Conservation (phyloP, 2,888 invertebrate species). For the Balanococcus diminutus region DNA sequence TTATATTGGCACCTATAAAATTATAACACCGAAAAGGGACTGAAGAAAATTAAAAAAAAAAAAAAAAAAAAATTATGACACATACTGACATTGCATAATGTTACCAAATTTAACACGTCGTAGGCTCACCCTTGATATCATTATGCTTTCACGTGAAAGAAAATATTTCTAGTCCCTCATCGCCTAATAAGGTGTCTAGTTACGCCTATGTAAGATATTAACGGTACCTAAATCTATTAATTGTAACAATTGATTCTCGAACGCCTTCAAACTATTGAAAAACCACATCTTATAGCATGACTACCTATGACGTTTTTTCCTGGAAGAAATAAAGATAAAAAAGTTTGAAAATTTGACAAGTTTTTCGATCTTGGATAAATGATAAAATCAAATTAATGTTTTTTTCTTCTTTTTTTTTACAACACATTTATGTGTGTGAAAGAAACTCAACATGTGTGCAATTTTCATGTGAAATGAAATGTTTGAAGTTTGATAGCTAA, state of each 20-base stretch:
- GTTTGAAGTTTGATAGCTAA: neutral
- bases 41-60: neutral
- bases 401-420: neutral
- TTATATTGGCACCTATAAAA: neutral
- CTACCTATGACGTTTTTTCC: neutral
- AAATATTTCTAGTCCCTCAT: neutral
- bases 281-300: neutral
- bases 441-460: neutral
- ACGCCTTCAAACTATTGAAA: neutral
- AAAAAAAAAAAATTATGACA: neutral
- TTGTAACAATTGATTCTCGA: neutral
- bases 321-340: neutral
- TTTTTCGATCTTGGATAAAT: neutral
- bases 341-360: neutral
- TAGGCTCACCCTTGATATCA: neutral
- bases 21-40: neutral
- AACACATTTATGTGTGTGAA: too few species aligned
- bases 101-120: conserved; percentile 3
- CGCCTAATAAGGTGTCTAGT: conserved; percentile 16
- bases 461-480: neutral
- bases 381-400: neutral
- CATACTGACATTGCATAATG: neutral
- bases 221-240: neutral
- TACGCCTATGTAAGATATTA: neutral
- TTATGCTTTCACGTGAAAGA: neutral